Evolutionary conservation across 2,888 invertebrate genomes (phyloP), one percentile per base, ranked within the genome.

Genomic region (Eurois occulta): DNA sequence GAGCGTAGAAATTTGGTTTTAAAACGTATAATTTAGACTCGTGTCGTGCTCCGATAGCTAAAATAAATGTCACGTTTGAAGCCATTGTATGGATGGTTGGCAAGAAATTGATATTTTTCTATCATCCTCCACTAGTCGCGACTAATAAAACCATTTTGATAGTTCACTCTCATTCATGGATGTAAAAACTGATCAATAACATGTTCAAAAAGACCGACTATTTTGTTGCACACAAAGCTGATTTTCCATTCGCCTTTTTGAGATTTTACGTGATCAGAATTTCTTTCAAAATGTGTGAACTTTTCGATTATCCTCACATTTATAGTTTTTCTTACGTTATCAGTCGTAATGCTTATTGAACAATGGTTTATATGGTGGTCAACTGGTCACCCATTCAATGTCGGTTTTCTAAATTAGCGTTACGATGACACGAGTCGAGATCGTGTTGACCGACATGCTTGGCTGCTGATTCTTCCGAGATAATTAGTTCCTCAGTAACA

Each of bases 1-100:
- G 90, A 90, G 92, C 94, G 94, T 95, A 92, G 92, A 94, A 94
- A 94, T 94, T 94, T 87, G 87, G 85, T 90, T 92, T 93, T 91
- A 90, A 91, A 91, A 86, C 80, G 85, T 85, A 90, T 91, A 91
- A 94, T 93, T 94, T 91, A 85, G 90, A 87, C 91, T 89, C 92
- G 90, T 87, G 90, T 87, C 90, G 88, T 88, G 90, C 71, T 76
- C 48, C 65, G 81, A 46, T 76, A 91, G 86, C 89, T 88, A 87
- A 89, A 90, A 91, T 92, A 92, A 92, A 92, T 90, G 91, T 90
- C 92, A 92, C 92, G 92, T 87, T 88, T 87, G 84, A 43, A 79
- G 66, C 83, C 78, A 86, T 90, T 90, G 90, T 90, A 84, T 81
- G 35, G 74, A 62, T 58, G 48, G 75, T 74, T 66, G 60, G 62